These are phyloP conservation scores for Callyntrura guangdongensis DNA, from an alignment of 2,888 invertebrate genomes.

Conservation along the genomic window DNA sequence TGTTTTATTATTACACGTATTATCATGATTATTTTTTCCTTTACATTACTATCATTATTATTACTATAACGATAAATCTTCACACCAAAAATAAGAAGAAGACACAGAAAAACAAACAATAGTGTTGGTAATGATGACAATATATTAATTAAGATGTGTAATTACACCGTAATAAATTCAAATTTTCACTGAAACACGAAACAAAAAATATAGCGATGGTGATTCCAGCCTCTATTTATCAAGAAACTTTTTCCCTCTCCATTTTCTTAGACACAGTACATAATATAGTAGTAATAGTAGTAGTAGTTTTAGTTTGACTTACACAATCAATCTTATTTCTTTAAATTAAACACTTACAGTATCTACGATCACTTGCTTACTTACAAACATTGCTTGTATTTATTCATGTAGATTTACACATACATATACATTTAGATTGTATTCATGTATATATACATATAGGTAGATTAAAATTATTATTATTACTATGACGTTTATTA, in stretches of 20 bases:
- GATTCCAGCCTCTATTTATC: constrained; percentile 52
- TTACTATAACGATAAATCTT: constrained; percentile 8
- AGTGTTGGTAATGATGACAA: constrained; percentile 6
- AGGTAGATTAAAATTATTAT: background rate
- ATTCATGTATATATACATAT: background rate
- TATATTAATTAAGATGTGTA: background rate
- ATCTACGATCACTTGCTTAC: background rate
- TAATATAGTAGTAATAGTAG: too few relatives aligned
- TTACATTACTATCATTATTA: background rate
- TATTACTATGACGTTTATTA: background rate
- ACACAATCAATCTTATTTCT: background rate
- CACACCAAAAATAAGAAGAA: background rate
- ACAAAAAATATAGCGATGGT: constrained; percentile 18
- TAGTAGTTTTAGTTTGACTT: background rate
- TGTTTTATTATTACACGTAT: constrained; percentile 18
- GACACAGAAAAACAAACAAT: background rate
- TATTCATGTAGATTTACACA: background rate
- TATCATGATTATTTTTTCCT: background rate
- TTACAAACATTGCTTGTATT: constrained; percentile 13
- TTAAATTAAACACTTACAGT: background rate
- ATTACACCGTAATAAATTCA: background rate
- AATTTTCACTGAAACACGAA: background rate
- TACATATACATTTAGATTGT: background rate
- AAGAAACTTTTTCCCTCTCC: constrained; percentile 4
- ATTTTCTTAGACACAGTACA: background rate